Percentiles rank a stretch among this genome's conserved stretches.
phyloP scores from a whole-genome alignment of 2,888 invertebrate genomes.

The Venustoraphidia nigricollis region DNA sequence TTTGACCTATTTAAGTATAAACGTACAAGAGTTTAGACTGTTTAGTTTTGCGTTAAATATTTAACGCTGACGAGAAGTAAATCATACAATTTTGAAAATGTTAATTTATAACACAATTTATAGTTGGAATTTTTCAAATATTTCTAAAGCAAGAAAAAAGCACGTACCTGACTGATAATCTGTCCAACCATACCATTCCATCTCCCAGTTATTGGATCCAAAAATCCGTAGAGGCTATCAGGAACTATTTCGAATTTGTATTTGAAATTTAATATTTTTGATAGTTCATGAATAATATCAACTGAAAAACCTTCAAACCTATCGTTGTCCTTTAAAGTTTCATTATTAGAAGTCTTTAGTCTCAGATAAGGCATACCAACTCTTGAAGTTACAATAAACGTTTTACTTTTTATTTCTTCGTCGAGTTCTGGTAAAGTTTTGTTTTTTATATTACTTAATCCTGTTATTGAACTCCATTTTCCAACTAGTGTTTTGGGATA shows the following conservation, averaged over 20 bases:
- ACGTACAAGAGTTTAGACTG: too few relatives aligned
- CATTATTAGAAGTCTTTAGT: conserved; percentile 36
- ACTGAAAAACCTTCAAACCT: conserved; percentile 80
- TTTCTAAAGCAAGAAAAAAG: too few relatives aligned
- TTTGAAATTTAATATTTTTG: conserved; percentile 41
- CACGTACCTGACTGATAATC: conserved; percentile 55
- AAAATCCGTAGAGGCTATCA: conserved; percentile 55
- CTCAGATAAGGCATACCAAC: conserved; percentile 58
- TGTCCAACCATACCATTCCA: conserved; percentile 69
- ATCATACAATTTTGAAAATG: too few relatives aligned
- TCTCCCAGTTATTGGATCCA: conserved; percentile 49
- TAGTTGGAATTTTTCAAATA: too few relatives aligned
- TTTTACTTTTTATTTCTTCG: conserved; percentile 20
- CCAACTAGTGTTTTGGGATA: too few relatives aligned
- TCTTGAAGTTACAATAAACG: conserved; percentile 36
- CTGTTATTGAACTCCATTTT: too few relatives aligned
- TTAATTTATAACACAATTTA: too few relatives aligned
- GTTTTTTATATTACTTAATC: too few relatives aligned
- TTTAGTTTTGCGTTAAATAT: too few relatives aligned
- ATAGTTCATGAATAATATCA: conserved; percentile 73
- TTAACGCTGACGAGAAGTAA: too few relatives aligned
- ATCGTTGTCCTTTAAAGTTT: conserved; percentile 52
- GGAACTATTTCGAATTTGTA: conserved; percentile 57
- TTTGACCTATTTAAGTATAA: too few relatives aligned
- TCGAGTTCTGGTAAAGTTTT: too few relatives aligned